Evolutionary conservation across 2,888 invertebrate genomes (phyloP).

Genomic region (Siphlonurus alternatus): DNA sequence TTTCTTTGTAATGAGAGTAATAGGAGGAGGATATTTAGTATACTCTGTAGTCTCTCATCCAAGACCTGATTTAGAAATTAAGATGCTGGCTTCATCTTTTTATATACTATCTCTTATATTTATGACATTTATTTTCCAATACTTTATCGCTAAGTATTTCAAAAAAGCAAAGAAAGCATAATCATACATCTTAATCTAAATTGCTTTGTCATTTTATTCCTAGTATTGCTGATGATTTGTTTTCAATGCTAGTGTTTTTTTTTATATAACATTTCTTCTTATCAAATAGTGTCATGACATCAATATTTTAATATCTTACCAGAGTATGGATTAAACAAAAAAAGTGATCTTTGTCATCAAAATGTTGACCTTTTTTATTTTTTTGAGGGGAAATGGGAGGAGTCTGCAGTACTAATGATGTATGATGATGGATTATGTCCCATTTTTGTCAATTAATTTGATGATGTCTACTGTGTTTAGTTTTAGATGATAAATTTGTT

Average conservation of each 20-base stretch:
- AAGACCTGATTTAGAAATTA: conserved; percentile 24
- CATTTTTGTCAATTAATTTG: too few species aligned
- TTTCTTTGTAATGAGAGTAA: conserved; percentile 33
- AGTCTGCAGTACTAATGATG: too few species aligned
- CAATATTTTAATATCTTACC: too few species aligned
- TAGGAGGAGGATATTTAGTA: conserved; percentile 34
- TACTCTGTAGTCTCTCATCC: conserved; percentile 27
- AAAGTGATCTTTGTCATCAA: too few species aligned
- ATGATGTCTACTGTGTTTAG: too few species aligned
- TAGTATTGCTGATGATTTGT: neutral
- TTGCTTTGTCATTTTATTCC: neutral
- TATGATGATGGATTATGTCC: too few species aligned
- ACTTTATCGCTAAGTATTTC: conserved; percentile 28
- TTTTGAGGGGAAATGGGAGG: too few species aligned
- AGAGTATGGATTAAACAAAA: too few species aligned
- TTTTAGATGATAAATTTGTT: too few species aligned
- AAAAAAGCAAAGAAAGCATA: neutral
- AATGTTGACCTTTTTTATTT: too few species aligned
- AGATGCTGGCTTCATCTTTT: conserved; percentile 21
- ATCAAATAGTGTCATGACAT: too few species aligned
- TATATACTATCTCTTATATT: conserved; percentile 31
- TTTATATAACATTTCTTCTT: too few species aligned
- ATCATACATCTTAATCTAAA: neutral
- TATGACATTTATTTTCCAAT: conserved; percentile 30
- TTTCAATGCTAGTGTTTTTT: neutral